These are phyloP conservation scores for Neosalanx taihuensis DNA, from an alignment of 2,797 vertebrate species.

Conservation along the genomic window DNA sequence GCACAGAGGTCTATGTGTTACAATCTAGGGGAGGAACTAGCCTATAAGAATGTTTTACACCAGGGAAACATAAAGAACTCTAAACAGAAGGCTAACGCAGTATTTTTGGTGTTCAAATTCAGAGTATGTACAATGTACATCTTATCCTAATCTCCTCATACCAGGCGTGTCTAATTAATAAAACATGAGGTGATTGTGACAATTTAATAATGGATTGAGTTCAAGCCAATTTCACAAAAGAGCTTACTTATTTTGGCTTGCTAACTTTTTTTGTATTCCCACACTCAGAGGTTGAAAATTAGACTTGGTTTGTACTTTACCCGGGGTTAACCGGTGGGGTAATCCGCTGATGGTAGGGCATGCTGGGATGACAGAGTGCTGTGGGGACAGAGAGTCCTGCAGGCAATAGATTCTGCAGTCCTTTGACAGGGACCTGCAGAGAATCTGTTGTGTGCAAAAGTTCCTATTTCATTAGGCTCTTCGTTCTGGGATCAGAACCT, in stretches of 20 bases:
- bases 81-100: too few species aligned
- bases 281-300: too few species aligned
- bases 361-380: background rate
- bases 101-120: too few species aligned
- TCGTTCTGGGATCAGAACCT: conserved; percentile 40
- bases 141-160: background rate
- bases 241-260: background rate
- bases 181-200: background rate
- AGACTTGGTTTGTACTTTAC: background rate
- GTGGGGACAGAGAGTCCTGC: conserved; percentile 15
- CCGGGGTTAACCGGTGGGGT: background rate
- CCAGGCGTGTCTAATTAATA: background rate
- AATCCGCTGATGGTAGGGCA: background rate
- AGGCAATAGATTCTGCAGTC: conserved; percentile 32
- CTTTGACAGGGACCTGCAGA: conserved; percentile 12
- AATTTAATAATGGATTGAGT: background rate
- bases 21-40: too few species aligned
- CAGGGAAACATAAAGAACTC: too few species aligned
- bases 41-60: too few species aligned
- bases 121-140: too few species aligned
- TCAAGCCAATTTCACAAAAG: background rate
- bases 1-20: too few species aligned
- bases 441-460: conserved; percentile 33
- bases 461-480: conserved; percentile 56
- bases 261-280: background rate